These are phyloP conservation scores for Neomorphus geoffroyi DNA, from an alignment of 2,797 vertebrate species.

Conservation along the genomic window DNA sequence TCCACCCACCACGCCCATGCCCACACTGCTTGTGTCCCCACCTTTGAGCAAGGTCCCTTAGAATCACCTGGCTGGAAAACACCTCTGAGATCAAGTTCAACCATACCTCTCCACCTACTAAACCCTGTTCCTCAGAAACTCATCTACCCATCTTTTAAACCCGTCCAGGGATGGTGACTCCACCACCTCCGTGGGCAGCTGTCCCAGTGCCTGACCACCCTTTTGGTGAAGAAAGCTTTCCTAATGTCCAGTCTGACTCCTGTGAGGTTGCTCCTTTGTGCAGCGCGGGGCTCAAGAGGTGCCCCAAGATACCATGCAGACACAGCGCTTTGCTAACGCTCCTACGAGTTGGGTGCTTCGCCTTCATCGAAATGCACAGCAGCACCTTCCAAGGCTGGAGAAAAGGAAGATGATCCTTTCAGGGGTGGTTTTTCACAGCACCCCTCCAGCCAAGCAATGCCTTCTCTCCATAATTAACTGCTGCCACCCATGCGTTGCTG, in stretches of 20 bases:
- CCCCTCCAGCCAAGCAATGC: not conserved
- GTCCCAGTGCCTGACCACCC: no score
- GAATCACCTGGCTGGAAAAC: no score
- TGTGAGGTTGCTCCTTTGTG: fast-evolving
- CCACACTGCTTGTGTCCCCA: not conserved
- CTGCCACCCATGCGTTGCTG: not conserved
- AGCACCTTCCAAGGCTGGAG: not conserved
- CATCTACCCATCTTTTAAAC: no score
- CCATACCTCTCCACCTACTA: no score
- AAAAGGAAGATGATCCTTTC: constrained; percentile 18
- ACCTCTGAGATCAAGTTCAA: no score
- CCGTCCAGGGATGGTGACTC: no score
- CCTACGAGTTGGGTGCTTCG: not conserved
- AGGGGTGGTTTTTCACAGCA: not conserved
- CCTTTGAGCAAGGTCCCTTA: not conserved
- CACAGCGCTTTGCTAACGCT: not conserved
- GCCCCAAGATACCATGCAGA: fast-evolving
- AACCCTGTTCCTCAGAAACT: no score
- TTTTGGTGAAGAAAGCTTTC: no score
- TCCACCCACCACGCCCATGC: not conserved
- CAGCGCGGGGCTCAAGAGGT: fast-evolving
- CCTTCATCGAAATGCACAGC: constrained; percentile 50
- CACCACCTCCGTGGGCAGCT: no score
- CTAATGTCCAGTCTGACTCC: no score
- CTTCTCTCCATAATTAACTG: not conserved